These are phyloP conservation scores for Aegotheles bennettii DNA, from an alignment of 2,113 vertebrate species.

Conservation along the genomic window DNA sequence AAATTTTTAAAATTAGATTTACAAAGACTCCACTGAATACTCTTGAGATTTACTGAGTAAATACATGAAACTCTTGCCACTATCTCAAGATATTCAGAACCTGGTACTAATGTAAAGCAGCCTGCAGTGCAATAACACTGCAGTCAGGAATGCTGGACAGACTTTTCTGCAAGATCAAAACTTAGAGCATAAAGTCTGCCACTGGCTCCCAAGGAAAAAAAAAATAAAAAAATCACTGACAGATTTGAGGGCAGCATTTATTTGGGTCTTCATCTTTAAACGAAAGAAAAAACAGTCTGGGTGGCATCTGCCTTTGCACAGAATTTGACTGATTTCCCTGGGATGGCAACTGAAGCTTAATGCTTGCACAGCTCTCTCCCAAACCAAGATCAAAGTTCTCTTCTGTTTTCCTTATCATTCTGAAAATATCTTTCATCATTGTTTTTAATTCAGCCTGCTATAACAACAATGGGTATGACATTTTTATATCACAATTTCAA, in stretches of 20 bases:
- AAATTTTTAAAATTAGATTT: neutral
- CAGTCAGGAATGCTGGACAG: neutral
- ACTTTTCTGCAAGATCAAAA: neutral
- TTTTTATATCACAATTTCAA: neutral
- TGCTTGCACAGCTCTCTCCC: neutral
- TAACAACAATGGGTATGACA: neutral
- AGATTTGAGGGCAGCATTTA: neutral
- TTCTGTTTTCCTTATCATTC: neutral
- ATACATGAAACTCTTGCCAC: neutral
- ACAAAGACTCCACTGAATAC: neutral
- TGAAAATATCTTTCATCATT: neutral
- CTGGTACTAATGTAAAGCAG: neutral
- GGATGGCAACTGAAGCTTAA: neutral
- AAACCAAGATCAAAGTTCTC: neutral
- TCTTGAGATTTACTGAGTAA: neutral
- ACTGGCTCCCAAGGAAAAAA: neutral
- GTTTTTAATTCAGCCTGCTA: neutral
- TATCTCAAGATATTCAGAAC: neutral
- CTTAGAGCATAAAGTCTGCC: neutral
- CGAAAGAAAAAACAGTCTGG: neutral
- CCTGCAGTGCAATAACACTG: neutral
- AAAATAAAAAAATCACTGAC: neutral
- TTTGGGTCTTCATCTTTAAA: neutral
- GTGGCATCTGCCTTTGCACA: neutral
- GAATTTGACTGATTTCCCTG: neutral